Conservation (phyloP, 2,797 vertebrate genomes). For the Macrochelys suwanniensis region DNA sequence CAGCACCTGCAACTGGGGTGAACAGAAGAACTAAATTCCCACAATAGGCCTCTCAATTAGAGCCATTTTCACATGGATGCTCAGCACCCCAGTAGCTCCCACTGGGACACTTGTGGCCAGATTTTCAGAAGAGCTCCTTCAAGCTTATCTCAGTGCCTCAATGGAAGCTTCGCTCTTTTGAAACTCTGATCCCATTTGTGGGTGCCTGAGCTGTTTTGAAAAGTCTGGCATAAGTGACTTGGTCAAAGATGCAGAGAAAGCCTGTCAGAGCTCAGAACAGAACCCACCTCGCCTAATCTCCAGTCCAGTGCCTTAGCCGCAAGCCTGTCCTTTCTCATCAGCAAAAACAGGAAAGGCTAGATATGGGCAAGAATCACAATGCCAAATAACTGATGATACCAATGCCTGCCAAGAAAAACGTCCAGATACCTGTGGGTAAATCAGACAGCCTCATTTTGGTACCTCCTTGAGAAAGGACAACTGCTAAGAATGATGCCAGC, state of each 20-base stretch:
- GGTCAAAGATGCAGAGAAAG: conserved; percentile 64
- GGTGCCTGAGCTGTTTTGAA: conserved; percentile 61
- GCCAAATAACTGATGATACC: conserved; percentile 31
- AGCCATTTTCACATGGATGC: conserved; percentile 40
- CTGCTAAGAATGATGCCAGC: conserved; percentile 41
- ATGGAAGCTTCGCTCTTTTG: conserved; percentile 36
- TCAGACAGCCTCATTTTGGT: conserved; percentile 59
- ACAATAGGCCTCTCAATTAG: background rate
- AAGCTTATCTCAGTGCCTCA: background rate
- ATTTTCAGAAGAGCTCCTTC: conserved; percentile 48
- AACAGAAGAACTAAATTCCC: conserved; percentile 9
- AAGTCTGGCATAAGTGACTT: conserved; percentile 64
- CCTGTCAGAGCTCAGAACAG: conserved; percentile 13
- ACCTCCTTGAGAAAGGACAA: conserved; percentile 56
- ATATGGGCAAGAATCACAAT: conserved; percentile 46
- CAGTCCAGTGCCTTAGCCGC: conserved; percentile 61
- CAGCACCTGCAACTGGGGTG: background rate
- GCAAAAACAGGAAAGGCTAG: conserved; percentile 52
- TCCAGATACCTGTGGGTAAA: conserved; percentile 55
- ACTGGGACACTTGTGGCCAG: background rate
- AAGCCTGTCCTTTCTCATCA: conserved; percentile 61
- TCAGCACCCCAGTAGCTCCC: conserved; percentile 35
- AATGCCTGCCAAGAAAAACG: conserved; percentile 59
- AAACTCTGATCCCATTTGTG: conserved; percentile 42
- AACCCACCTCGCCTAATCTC: conserved; percentile 51